These are phyloP conservation scores for Apomyelois bistriatella DNA, from an alignment of 2,888 invertebrate species.

Conservation along the genomic window DNA sequence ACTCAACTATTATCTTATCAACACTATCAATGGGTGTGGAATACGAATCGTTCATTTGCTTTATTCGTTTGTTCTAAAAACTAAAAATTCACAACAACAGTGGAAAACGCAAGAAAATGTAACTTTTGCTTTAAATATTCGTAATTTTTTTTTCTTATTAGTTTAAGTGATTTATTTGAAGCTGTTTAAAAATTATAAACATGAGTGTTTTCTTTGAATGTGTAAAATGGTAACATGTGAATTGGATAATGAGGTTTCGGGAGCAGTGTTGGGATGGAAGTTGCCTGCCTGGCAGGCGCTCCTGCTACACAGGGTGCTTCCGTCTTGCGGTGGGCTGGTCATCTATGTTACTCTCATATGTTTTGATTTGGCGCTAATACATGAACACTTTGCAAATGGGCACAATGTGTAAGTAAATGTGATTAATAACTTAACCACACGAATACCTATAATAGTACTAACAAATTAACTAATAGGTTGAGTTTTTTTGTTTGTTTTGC, in stretches of 20 bases:
- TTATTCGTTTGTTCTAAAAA: conserved; percentile 39
- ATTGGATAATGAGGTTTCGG: conserved; percentile 61
- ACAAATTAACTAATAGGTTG: too few relatives aligned
- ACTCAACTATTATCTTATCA: conserved; percentile 65
- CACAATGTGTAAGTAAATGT: conserved; percentile 71
- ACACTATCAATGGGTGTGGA: conserved; percentile 60
- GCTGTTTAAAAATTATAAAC: not conserved
- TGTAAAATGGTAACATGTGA: conserved; percentile 65
- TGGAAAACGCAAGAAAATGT: not conserved
- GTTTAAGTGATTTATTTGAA: not conserved
- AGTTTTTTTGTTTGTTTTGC: too few relatives aligned
- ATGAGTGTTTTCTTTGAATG: conserved; percentile 14
- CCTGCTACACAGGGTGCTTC: conserved; percentile 60
- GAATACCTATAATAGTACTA: too few relatives aligned
- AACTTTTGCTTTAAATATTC: not conserved
- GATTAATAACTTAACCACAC: too few relatives aligned
- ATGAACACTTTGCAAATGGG: conserved; percentile 81
- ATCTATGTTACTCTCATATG: conserved; percentile 84
- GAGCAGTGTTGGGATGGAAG: conserved; percentile 62
- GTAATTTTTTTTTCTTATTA: too few relatives aligned
- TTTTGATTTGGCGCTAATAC: conserved; percentile 83
- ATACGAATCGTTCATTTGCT: conserved; percentile 32
- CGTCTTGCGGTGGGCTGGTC: conserved; percentile 76
- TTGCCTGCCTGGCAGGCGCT: conserved; percentile 67
- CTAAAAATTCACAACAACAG: conserved; percentile 19